Evolutionary conservation across 2,888 invertebrate species (phyloP), one percentile per base, ranked within the genome.

Genomic region (Desoria tigrina): DNA sequence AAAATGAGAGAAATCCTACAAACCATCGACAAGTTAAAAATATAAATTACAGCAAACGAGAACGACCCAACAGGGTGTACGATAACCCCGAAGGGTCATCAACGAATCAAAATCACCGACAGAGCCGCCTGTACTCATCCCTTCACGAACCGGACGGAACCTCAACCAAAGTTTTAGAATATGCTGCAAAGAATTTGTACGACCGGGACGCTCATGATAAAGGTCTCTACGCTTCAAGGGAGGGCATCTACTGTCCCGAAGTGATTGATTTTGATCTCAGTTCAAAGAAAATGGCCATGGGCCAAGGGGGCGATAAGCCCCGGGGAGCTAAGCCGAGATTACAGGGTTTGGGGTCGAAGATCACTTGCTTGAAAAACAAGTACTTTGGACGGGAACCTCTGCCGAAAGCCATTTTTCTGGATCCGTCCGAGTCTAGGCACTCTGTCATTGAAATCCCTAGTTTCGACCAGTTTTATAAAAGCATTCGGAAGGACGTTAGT

Each of bases 291-390:
- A 76, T 77, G 82, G 75, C 65, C 77, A 28, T 79, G 79, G 60
- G 74, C 78, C 11, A 79, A 81, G n/a, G 78, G 79, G 4, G 78
- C 79, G 11, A 77, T 79, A 37, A 77, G 78, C 14, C 75, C 78
- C 21, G 73, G 76, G 21, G 72, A 75, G 9, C 74, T 73, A n/a
- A 78, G 9, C 81, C 81, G 0, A 82, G 88, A 63, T 79, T 90
- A 0, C 80, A 80, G 67, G 86, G 86, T 1, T 80, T 90, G 24
- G 90, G 89, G 0, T 86, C 88, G 71, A 87, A 88, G 81, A 86
- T 90, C 23, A 86, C 88, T 71, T 90, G 90, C 77, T 85, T 88
- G 28, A 89, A 88, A 79, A 82, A 82, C 0, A 88, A 88, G 81
- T 89, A 87, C 78, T 90, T 90, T 78, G 90, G 89, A 1, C 82